Evolutionary conservation across 2,888 invertebrate species (phyloP).

Genomic region (Nebria brevicollis): DNA sequence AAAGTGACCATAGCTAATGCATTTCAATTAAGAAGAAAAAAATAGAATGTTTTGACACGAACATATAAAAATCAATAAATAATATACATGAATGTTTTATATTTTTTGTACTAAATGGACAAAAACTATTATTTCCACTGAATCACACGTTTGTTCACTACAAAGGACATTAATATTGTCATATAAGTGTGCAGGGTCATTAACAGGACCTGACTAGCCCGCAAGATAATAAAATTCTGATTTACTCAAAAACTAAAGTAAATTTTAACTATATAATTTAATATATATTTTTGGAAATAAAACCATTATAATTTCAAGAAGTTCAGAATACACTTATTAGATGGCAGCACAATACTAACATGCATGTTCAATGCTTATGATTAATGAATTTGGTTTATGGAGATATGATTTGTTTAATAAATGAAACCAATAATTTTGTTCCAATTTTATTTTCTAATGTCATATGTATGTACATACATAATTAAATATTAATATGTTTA

Average conservation of each 20-base stretch:
- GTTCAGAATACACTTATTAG: too few relatives aligned
- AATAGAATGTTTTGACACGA: neutral
- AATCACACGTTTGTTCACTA: slow-evolving; percentile 1
- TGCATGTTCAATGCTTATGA: too few relatives aligned
- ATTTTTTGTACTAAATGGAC: neutral
- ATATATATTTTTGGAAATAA: too few relatives aligned
- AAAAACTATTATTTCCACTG: neutral
- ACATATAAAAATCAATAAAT: neutral
- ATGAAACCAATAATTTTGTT: neutral
- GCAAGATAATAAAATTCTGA: neutral
- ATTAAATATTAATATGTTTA: neutral
- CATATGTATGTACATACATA: neutral
- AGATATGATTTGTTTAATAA: too few relatives aligned
- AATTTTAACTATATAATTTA: too few relatives aligned
- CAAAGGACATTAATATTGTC: neutral
- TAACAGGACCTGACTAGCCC: neutral
- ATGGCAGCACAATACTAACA: too few relatives aligned
- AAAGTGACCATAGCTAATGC: neutral
- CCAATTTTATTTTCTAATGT: neutral
- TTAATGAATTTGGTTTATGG: too few relatives aligned
- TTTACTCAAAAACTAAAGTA: neutral
- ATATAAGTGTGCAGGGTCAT: neutral
- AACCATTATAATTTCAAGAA: too few relatives aligned
- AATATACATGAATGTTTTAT: neutral
- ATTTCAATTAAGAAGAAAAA: neutral